Conservation (phyloP, 2,113 vertebrate genomes). For the Uria aalge region DNA sequence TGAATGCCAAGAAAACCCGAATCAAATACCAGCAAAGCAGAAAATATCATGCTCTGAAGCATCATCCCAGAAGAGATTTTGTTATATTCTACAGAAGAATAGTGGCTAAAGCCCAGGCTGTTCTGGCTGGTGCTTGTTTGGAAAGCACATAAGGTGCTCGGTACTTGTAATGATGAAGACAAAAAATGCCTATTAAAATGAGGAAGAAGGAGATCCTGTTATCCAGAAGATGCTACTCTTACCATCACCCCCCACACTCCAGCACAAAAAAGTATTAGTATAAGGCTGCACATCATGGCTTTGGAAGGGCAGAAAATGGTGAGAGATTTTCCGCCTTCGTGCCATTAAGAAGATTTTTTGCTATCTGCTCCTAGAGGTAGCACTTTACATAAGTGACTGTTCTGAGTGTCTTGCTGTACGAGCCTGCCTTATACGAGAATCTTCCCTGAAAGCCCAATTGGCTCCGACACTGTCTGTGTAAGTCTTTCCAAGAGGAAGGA, state of each 20-base stretch:
- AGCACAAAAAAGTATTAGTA: background rate
- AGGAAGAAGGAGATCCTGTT: background rate
- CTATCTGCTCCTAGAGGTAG: background rate
- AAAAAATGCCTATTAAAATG: background rate
- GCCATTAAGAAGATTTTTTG: background rate
- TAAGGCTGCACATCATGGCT: background rate
- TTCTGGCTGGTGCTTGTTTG: background rate
- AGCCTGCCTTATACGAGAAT: background rate
- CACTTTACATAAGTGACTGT: background rate
- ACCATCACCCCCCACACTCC: no score
- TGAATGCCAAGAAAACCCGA: background rate
- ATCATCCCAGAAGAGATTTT: background rate
- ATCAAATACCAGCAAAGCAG: background rate
- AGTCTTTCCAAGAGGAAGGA: background rate
- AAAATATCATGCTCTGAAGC: background rate
- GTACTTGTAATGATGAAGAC: background rate
- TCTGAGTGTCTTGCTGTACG: background rate
- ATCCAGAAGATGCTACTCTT: background rate
- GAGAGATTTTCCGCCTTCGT: background rate
- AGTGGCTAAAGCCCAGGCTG: background rate
- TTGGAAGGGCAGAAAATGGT: background rate
- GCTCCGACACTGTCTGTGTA: background rate
- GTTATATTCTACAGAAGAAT: background rate
- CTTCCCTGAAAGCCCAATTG: background rate
- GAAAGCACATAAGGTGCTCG: background rate